Evolutionary conservation across 2,113 vertebrate genomes (phyloP).

Genomic region (Neodontobutis hainanensis): DNA sequence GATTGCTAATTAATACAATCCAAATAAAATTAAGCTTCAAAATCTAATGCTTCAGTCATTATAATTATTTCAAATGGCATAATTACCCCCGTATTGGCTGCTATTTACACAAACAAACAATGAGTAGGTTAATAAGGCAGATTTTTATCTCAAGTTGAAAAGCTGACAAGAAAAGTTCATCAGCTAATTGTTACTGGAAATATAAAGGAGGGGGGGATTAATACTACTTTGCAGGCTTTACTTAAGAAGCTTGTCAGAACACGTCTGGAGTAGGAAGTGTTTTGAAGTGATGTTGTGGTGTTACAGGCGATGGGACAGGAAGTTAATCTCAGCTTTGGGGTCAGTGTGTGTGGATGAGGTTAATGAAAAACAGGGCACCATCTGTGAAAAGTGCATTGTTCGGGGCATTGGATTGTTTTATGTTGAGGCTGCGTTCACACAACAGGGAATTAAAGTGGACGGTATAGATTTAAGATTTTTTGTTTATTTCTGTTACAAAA

Average conservation of each 20-base stretch:
- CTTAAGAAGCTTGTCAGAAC: constrained; percentile 1
- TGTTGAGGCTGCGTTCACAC: not conserved
- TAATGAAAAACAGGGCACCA: constrained; percentile 30
- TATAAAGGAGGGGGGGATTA: not conserved
- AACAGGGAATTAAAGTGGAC: no score
- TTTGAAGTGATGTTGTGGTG: not conserved
- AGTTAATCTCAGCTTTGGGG: constrained; percentile 18
- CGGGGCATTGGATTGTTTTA: constrained; percentile 9
- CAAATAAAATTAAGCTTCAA: constrained; percentile 14
- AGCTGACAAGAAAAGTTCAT: not conserved
- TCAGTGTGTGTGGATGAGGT: constrained; percentile 31
- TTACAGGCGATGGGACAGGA: constrained; percentile 10
- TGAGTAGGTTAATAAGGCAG: not conserved
- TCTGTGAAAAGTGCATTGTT: constrained; percentile 26
- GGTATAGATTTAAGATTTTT: no score
- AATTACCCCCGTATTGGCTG: not conserved
- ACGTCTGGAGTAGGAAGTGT: constrained; percentile 3
- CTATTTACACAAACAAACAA: not conserved
- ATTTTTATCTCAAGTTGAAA: not conserved
- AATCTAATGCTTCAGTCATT: constrained; percentile 11
- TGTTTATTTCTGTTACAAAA: no score
- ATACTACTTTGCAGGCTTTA: not conserved
- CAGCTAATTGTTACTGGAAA: not conserved
- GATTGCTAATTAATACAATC: constrained; percentile 30
- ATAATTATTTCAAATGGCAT: constrained; percentile 5